phyloP scores from a whole-genome alignment of 35 echinoderm and acorn worm species.

The Apostichopus californicus region DNA sequence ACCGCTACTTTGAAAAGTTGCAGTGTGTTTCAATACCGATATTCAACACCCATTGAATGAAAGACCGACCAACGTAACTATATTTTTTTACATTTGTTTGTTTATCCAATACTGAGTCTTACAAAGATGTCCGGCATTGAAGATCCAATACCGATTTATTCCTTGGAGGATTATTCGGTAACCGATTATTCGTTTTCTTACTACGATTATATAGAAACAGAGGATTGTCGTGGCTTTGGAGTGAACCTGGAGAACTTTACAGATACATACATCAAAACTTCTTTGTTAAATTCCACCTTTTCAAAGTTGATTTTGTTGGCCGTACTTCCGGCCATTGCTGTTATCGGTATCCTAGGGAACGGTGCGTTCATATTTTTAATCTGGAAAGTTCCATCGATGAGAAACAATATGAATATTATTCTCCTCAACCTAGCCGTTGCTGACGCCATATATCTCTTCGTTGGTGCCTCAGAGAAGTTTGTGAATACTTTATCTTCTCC shows the following conservation, averaged over 20 bases:
- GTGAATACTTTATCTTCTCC: conserved; percentile 46
- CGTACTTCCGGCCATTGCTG: conserved; percentile 58
- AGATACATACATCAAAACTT: not conserved
- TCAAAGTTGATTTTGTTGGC: not conserved
- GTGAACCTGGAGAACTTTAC: not conserved
- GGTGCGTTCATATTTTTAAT: conserved; percentile 62
- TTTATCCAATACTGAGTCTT: not conserved
- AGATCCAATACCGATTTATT: not conserved
- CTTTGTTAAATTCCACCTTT: not conserved
- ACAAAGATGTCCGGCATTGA: not conserved
- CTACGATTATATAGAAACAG: not conserved
- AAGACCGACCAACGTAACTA: too few species aligned
- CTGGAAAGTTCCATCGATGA: conserved; percentile 60
- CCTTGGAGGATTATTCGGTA: not conserved
- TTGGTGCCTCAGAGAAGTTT: conserved; percentile 67
- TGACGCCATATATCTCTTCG: conserved; percentile 56
- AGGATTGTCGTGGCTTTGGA: not conserved
- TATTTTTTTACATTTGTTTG: too few species aligned
- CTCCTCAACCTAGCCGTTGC: conserved; percentile 65
- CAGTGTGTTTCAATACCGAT: too few species aligned
- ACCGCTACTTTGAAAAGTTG: too few species aligned
- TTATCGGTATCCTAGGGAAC: conserved; percentile 58
- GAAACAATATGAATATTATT: conserved; percentile 65
- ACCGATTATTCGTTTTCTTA: not conserved
- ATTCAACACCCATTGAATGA: too few species aligned